phyloP scores from a whole-genome alignment of 2,797 vertebrate species.

The Crossoptilon crossoptilon region DNA sequence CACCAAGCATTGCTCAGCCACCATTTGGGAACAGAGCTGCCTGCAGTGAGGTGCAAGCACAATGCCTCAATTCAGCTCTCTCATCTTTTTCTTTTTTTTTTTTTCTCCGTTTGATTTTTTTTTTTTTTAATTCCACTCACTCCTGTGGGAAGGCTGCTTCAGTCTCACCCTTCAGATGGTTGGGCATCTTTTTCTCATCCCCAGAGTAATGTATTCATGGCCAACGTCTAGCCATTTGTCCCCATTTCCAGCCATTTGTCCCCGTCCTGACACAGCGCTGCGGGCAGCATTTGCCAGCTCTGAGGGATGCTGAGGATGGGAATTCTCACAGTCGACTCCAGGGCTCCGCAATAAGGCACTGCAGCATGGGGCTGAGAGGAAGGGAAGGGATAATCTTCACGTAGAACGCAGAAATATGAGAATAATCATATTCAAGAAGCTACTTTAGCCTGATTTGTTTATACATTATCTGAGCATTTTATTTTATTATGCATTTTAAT shows the following conservation, averaged over 20 bases:
- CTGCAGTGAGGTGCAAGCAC: rapidly evolving
- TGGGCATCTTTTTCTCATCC: neutral
- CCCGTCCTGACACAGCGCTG: neutral
- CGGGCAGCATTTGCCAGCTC: neutral
- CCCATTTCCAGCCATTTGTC: constrained; percentile 36
- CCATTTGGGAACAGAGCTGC: neutral
- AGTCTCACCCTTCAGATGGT: neutral
- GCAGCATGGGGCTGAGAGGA: neutral
- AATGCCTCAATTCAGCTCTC: neutral
- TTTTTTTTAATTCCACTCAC: neutral
- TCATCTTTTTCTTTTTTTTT: neutral
- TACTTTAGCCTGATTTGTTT: constrained; percentile 70
- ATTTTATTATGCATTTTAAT: constrained; percentile 76
- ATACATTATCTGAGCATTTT: constrained; percentile 67
- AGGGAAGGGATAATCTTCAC: neutral
- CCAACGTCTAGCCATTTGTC: neutral
- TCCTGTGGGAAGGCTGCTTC: neutral
- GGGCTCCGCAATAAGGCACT: neutral
- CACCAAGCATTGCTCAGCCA: neutral
- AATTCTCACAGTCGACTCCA: neutral
- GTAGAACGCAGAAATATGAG: constrained; percentile 10
- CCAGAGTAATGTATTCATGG: neutral
- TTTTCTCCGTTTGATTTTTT: neutral
- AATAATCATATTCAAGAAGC: constrained; percentile 57
- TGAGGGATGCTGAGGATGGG: neutral